phyloP scores from a whole-genome alignment of 2,797 vertebrate genomes.

The Sandelia bainsii region DNA sequence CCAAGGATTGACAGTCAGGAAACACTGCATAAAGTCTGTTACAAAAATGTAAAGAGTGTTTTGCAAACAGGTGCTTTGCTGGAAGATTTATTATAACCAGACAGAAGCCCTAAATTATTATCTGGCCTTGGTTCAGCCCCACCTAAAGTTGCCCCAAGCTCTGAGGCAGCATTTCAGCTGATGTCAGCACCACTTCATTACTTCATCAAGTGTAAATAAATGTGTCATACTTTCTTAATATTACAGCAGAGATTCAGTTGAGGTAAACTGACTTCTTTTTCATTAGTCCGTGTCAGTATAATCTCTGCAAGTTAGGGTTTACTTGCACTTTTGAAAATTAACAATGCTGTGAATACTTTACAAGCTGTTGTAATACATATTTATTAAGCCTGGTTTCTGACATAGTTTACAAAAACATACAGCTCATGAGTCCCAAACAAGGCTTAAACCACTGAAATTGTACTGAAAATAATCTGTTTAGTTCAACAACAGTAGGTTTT shows the following conservation, averaged over 20 bases:
- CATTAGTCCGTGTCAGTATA: slow-evolving; percentile 25
- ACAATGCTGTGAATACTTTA: slow-evolving; percentile 58
- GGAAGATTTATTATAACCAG: slow-evolving; percentile 15
- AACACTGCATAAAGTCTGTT: slow-evolving; percentile 8
- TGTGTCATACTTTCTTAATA: slow-evolving; percentile 43
- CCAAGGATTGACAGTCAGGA: not conserved
- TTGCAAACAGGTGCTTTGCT: slow-evolving; percentile 13
- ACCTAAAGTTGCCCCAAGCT: slow-evolving; percentile 8
- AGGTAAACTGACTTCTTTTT: slow-evolving; percentile 34
- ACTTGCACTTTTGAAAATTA: slow-evolving; percentile 65
- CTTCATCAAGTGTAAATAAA: slow-evolving; percentile 67
- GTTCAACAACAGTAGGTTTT: slow-evolving; percentile 51
- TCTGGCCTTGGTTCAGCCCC: slow-evolving; percentile 13
- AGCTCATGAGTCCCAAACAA: slow-evolving; percentile 20
- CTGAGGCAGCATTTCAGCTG: slow-evolving; percentile 21
- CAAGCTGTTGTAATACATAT: slow-evolving; percentile 38
- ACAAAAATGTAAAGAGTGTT: slow-evolving; percentile 2
- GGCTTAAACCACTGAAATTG: slow-evolving; percentile 38
- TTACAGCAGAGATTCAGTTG: slow-evolving; percentile 20
- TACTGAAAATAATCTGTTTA: slow-evolving; percentile 41
- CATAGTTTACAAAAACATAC: slow-evolving; percentile 48
- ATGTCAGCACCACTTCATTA: slow-evolving; percentile 38
- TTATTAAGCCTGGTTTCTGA: slow-evolving; percentile 56
- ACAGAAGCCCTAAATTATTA: slow-evolving; percentile 22
- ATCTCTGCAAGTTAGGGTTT: slow-evolving; percentile 52